Evolutionary conservation across 2,888 invertebrate genomes (phyloP), one percentile per base, ranked within the genome.

Genomic region (Cheilosia vulpina): DNA sequence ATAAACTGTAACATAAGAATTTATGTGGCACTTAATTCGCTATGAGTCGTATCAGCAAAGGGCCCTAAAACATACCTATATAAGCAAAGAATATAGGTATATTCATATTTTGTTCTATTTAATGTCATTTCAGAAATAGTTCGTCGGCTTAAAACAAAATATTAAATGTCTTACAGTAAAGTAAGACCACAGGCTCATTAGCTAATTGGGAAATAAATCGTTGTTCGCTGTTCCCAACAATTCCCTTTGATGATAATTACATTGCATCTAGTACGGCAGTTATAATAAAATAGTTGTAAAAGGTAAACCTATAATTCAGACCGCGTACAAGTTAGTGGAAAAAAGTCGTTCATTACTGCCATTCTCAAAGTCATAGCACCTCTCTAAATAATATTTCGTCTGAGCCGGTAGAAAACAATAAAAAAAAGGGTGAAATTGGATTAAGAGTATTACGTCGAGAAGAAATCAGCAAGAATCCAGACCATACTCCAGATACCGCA

Each of bases 391-490:
- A 52, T 58, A 34, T 63, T 21, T 21, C 34, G 41, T 57, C 31
- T 45, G 34, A 69, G 31, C 52, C 31, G 45, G 41, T 57, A 60
- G 34, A 9, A 65, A 38, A 27, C 31, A 50, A 41, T 34, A 24
- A 72, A 52, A 62, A 66, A 53, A 63, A 68, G 73, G 66, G 52
- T 71, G 31, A 85, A 80, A 85, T 85, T 66, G 81, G 85, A 85
- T 77, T 81, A 85, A 68, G 81, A 72, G 81, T 47, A 52, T 69
- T 73, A 68, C 72, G 63, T 43, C 50, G 24, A 47, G 31, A 65
- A 79, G 17, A 62, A 69, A 53, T 31, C 17, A 53, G 60, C 55
- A 34, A 19, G 47, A 73, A 78, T 68, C 17, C 45, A 72, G 66
- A 71, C 50, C 68, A 50, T 68, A 73, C 62, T 63, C 79, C 43